Evolutionary conservation across 2,797 vertebrate species (phyloP).

Genomic region (Sebastes hubbsi): DNA sequence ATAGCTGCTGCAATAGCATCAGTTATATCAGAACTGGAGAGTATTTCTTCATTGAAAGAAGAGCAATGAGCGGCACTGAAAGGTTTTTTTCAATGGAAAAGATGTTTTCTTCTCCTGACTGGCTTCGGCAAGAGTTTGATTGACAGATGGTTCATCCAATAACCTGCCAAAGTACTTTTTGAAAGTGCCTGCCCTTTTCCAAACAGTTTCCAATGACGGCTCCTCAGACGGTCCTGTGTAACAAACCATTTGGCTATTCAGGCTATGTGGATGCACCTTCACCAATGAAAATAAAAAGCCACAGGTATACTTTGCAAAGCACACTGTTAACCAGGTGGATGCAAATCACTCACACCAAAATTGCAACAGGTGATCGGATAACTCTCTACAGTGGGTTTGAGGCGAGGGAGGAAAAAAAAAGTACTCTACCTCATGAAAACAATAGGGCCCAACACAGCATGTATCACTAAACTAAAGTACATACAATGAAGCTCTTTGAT

Average conservation of each 20-base stretch:
- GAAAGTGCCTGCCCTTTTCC: neutral
- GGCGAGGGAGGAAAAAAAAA: neutral
- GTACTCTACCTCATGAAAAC: slow-evolving; percentile 4
- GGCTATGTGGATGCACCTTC: neutral
- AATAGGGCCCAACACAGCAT: neutral
- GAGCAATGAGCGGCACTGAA: too few relatives aligned
- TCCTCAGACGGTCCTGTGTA: neutral
- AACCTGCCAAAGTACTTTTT: neutral
- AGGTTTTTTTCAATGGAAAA: too few relatives aligned
- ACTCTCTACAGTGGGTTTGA: neutral
- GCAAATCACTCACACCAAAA: neutral
- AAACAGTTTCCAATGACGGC: neutral
- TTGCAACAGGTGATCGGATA: neutral
- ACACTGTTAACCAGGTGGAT: neutral
- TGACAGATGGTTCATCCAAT: neutral
- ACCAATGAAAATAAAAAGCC: neutral
- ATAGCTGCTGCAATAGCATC: too few relatives aligned
- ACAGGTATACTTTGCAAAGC: neutral
- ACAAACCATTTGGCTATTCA: neutral
- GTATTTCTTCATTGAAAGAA: too few relatives aligned
- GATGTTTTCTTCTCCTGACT: neutral
- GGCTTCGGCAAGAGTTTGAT: neutral
- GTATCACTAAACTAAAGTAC: slow-evolving; percentile 5
- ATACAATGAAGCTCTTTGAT: slow-evolving; percentile 58
- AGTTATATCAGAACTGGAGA: too few relatives aligned